Base-by-base conservation (phyloP, 2,797 vertebrate genomes). In the Kryptopterus vitreolus region DNA sequence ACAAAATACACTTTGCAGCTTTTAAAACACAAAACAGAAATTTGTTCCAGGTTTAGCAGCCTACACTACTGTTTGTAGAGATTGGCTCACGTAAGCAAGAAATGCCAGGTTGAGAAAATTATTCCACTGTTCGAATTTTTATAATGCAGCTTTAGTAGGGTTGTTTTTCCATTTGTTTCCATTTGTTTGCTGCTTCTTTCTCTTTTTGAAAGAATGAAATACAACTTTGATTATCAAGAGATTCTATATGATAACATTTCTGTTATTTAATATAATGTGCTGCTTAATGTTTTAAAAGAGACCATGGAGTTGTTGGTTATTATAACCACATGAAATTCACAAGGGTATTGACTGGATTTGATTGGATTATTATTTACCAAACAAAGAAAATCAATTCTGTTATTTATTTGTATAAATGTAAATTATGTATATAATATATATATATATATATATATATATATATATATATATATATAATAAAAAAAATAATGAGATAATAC, bases 1-100 rank as follows among this genome's bases (percentile, higher is more conserved):
- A 31, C 29, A 59, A 76, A 76, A 33, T 31, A 35, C 53, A 24
- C 55, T n/a, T 31, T 81, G 57, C 53, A 24, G 22, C 31, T 33
- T 61, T 81, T 76, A 79, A 55, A 66, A 80, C 62, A 76, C 53
- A 65, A n/a, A 53, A 38, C 58, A 22, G n/a, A 48, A 48, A 80
- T 65, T 76, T 62, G 22, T 69, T 61, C 52, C 46, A 65, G 78
- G 22, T 69, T 85, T 73, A 58, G 12, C 35, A 74, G 69, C 53
- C 69, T 61, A 50, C 20, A 61, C 12, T 3, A n/a, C 20, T 11
- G 35, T 78, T 81, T 52, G 29, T 29, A 35, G 76, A 80, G 26
- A 31, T 29, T 71, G 11, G 20, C 69, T 55, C n/a, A 26, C 38
- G 35, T 58, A 58, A 29, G 55, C 71, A 74, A 50, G 35, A 73